phyloP scores from a whole-genome alignment of 2,113 vertebrate species.

The Microcebus ravelobensis region DNA sequence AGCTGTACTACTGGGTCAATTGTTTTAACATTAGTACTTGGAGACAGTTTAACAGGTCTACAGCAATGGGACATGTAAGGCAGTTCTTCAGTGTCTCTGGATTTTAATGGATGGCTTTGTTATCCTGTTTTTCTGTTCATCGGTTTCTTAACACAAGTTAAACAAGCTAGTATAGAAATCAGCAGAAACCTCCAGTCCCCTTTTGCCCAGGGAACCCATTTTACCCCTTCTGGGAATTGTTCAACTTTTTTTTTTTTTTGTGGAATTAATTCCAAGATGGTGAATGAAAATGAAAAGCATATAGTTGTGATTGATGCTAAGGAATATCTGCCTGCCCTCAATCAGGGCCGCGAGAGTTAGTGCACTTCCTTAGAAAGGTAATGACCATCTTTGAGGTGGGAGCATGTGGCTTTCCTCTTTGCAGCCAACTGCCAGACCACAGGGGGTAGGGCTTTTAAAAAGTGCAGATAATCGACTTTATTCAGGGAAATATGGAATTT shows the following conservation, averaged over 20 bases:
- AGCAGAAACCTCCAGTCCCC: slow-evolving; percentile 1
- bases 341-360: slow-evolving; percentile 38
- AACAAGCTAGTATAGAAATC: slow-evolving; percentile 24
- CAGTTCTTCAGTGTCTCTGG: slow-evolving; percentile 58
- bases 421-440: slow-evolving; percentile 36
- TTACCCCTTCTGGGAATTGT: slow-evolving; percentile 4
- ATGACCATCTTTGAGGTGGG: slow-evolving; percentile 48
- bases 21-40: slow-evolving; percentile 45
- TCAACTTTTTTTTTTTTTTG: slow-evolving; percentile 24
- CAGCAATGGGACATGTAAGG: background rate
- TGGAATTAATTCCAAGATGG: slow-evolving; percentile 59
- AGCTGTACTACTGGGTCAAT: background rate
- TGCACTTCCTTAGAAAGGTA: slow-evolving; percentile 48
- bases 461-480: slow-evolving; percentile 45
- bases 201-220: slow-evolving; percentile 31
- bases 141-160: slow-evolving; percentile 45
- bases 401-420: slow-evolving; percentile 54
- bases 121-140: slow-evolving; percentile 33
- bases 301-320: slow-evolving; percentile 34
- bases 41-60: slow-evolving; percentile 31
- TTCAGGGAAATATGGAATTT: slow-evolving; percentile 41
- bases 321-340: slow-evolving; percentile 21
- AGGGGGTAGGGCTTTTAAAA: slow-evolving; percentile 49
- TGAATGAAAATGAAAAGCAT: slow-evolving; percentile 13
- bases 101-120: slow-evolving; percentile 74